These are phyloP conservation scores for Henicopernis longicauda DNA, from an alignment of 2,113 vertebrate genomes.

Conservation along the genomic window DNA sequence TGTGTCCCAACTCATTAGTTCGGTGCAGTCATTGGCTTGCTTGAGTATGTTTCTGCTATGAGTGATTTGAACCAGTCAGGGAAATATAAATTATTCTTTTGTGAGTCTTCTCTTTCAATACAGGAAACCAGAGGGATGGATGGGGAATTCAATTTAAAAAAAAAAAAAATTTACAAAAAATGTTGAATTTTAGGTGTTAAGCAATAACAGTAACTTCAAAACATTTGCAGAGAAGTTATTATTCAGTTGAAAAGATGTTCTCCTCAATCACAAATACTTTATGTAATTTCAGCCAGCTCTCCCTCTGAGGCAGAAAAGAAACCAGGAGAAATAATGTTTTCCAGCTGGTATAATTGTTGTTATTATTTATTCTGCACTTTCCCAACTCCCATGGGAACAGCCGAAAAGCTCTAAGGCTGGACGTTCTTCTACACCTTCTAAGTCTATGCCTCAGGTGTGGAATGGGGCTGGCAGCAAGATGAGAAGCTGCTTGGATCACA, in stretches of 20 bases:
- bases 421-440: neutral
- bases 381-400: neutral
- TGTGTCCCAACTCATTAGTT: neutral
- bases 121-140: neutral
- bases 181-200: slow-evolving; percentile 37
- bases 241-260: neutral
- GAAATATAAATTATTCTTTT: neutral
- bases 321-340: slow-evolving; percentile 1
- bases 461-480: neutral
- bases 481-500: neutral
- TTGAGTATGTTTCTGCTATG: neutral
- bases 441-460: neutral
- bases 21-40: neutral
- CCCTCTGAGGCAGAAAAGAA: neutral
- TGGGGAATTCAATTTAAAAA: neutral
- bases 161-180: neutral
- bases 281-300: slow-evolving; percentile 19
- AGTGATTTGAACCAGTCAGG: neutral
- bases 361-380: slow-evolving; percentile 1
- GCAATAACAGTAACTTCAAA: slow-evolving; percentile 10
- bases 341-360: neutral
- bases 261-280: slow-evolving; percentile 2
- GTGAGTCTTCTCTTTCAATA: neutral
- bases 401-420: neutral
- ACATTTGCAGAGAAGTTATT: neutral